A percentile compares a stretch with the other conserved stretches of the same genome.
Conservation (phyloP, 2,113 vertebrate species). For the Notothenia rossii region DNA sequence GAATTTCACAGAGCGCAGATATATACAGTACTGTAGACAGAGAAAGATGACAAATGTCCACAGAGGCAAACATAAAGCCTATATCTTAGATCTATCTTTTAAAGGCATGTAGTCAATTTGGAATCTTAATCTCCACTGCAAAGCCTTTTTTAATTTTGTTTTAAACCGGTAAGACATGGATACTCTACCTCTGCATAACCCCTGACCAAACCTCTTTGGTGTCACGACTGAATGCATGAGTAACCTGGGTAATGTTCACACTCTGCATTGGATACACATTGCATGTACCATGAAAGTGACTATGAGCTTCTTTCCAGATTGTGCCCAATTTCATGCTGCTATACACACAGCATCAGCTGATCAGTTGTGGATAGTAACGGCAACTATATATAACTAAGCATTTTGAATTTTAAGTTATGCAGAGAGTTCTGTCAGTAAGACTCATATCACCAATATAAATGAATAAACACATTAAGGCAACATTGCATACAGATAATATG, state of each 20-base stretch:
- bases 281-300: conserved; percentile 81
- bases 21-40: not conserved
- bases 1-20: not conserved
- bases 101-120: not conserved
- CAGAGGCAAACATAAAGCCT: not conserved
- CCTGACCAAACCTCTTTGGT: conserved; percentile 68
- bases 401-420: conserved; percentile 23
- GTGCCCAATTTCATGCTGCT: conserved; percentile 81
- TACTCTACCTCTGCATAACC: conserved; percentile 65
- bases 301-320: conserved; percentile 80
- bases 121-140: not conserved
- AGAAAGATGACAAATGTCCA: not conserved
- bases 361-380: conserved; percentile 45
- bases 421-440: not conserved
- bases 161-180: conserved; percentile 41
- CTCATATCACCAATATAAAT: not conserved
- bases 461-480: conserved; percentile 3
- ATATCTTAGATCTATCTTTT: too few species aligned
- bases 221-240: conserved; percentile 79
- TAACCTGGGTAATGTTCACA: conserved; percentile 75
- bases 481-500: not conserved
- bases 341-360: conserved; percentile 73
- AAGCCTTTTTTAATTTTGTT: conserved; percentile 2
- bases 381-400: conserved; percentile 17
- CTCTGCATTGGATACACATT: conserved; percentile 74